Base-by-base conservation (phyloP, 92 coral and sea anemone genomes). In the Isaurus tuberculatus region DNA sequence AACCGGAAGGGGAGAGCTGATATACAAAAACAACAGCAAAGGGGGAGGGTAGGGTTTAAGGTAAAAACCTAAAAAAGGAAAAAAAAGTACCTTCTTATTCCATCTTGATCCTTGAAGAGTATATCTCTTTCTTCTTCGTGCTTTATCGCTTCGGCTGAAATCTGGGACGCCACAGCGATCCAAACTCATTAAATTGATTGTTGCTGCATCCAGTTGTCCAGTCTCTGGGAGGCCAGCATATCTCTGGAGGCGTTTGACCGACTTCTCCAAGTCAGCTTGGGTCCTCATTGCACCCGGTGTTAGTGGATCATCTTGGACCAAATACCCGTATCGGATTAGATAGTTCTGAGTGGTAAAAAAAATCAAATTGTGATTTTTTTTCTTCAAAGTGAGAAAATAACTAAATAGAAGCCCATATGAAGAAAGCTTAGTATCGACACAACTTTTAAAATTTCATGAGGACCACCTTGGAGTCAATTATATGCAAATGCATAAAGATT, bases 131-230 rank as follows among this genome's bases (percentile, higher is more conserved):
- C 19, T 55, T 77, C 88, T 84, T 17, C 75, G 60, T 10, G 64
- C 78, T 0, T 26, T 44, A n/a, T 79, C 70, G 13, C 80, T 81
- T 40, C 81, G 73, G 33, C 79, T 79, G 34, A 48, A 90, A 69
- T 92, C 95, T 55, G 83, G 79, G 22, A 87, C 93, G 0, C 95
- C 95, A 53, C 95, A 92, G 15, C 95, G 90, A 20, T 91, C 93
- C 19, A 84, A 70, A 42, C 81, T 84, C 79, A 92, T 89, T 49
- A 86, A 55, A 11, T 81, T 61, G 14, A 89, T 73, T 16, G 95
- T 92, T 25, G 85, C 89, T 43, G 83, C 87, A 61, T 92, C 93
- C 9, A 92, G 68, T 28, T 48, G 42, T 0, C 95, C 93, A 1
- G 95, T 92, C 28, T 86, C 95, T 11, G 82, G 65, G 15, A 92